Conservation (phyloP, 2,797 vertebrate genomes). For the Synanceia verrucosa region DNA sequence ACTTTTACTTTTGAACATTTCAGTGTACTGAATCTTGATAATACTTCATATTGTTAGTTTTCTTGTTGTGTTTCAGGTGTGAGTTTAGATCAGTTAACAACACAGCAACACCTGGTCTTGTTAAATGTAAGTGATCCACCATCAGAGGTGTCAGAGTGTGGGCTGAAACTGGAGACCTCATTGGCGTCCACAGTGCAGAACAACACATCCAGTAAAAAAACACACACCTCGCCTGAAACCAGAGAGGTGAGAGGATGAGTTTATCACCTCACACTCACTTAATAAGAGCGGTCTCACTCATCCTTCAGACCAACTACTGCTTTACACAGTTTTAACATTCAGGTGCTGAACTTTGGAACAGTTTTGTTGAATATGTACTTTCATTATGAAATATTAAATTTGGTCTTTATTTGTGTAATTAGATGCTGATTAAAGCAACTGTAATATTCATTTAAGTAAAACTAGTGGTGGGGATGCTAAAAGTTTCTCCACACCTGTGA, state of each 20-base stretch:
- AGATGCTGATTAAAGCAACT: background rate
- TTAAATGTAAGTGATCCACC: constrained; percentile 60
- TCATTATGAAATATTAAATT: background rate
- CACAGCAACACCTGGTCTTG: constrained; percentile 62
- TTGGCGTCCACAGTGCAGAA: constrained; percentile 25
- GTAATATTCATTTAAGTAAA: background rate
- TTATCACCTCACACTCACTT: constrained; percentile 10
- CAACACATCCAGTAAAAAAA: constrained; percentile 31
- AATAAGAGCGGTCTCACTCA: background rate
- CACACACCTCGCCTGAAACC: constrained; percentile 42
- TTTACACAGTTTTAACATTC: constrained; percentile 1
- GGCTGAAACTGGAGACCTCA: constrained; percentile 55
- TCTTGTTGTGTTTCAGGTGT: background rate
- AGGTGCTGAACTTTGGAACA: background rate
- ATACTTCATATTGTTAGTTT: background rate
- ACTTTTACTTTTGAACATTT: background rate
- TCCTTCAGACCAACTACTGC: background rate
- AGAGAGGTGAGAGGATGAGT: constrained; percentile 46
- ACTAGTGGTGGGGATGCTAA: background rate
- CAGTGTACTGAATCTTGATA: background rate
- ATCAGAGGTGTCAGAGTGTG: constrained; percentile 67
- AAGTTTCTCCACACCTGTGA: background rate
- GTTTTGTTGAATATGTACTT: background rate
- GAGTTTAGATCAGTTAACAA: constrained; percentile 39
- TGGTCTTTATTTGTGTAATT: background rate